These are phyloP conservation scores for Seira musarum DNA, from an alignment of 2,888 invertebrate species.

Conservation along the genomic window DNA sequence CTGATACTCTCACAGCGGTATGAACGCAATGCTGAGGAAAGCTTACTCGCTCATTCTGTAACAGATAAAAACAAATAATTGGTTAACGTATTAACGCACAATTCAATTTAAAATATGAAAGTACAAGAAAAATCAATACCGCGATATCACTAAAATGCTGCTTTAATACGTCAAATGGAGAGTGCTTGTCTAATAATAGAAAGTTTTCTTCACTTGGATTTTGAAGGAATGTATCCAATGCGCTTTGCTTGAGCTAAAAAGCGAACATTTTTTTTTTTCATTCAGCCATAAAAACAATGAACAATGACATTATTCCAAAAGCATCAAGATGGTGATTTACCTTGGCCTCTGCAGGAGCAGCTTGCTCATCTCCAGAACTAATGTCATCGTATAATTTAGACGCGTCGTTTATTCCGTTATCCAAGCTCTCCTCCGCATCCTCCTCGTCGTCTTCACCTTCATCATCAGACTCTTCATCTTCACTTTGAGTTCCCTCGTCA, in stretches of 20 bases:
- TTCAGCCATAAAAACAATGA: too few species aligned
- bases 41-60: slow-evolving; percentile 5
- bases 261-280: not conserved
- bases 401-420: not conserved
- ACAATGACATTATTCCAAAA: too few species aligned
- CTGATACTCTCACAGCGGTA: slow-evolving; percentile 22
- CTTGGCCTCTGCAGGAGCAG: slow-evolving; percentile 9
- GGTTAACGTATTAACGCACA: too few species aligned
- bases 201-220: slow-evolving; percentile 32
- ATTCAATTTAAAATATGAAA: too few species aligned
- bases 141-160: slow-evolving; percentile 42
- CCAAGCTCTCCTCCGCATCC: slow-evolving; percentile 23
- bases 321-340: too few species aligned
- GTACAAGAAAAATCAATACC: too few species aligned
- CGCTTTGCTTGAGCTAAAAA: slow-evolving; percentile 44
- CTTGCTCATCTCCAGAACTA: slow-evolving; percentile 35
- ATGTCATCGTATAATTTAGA: slow-evolving; percentile 36
- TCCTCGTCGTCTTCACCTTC: not conserved
- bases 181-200: slow-evolving; percentile 38
- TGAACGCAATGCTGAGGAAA: slow-evolving; percentile 32
- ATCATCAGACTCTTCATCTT: slow-evolving; percentile 32
- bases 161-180: slow-evolving; percentile 43
- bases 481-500: slow-evolving; percentile 47
- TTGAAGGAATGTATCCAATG: slow-evolving; percentile 40
- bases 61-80: not conserved